These are phyloP conservation scores for Fissipunctia ypsillon DNA, from an alignment of 2,888 invertebrate genomes.

Conservation along the genomic window DNA sequence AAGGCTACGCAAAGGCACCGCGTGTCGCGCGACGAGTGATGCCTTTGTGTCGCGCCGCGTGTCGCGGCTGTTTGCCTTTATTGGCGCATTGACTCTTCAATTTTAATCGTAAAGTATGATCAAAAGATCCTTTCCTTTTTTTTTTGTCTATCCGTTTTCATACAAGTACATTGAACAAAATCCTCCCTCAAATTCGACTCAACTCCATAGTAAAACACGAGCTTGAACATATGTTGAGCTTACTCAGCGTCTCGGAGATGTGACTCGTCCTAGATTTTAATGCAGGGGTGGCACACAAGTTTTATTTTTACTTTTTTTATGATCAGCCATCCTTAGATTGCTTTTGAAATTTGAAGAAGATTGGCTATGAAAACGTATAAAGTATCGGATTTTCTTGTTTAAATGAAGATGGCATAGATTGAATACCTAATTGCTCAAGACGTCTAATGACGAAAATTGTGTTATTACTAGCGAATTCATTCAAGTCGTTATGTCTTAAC, in stretches of 20 bases:
- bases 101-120: too few relatives aligned
- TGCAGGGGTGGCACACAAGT: slow-evolving; percentile 14
- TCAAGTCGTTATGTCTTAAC: neutral
- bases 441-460: neutral
- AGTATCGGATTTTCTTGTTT: neutral
- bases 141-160: too few relatives aligned
- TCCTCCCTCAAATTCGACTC: slow-evolving; percentile 13
- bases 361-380: neutral
- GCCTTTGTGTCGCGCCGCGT: too few relatives aligned
- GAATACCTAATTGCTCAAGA: neutral
- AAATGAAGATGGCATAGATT: too few relatives aligned
- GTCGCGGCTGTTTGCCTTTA: too few relatives aligned
- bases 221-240: slow-evolving; percentile 30
- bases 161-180: slow-evolving; percentile 5
- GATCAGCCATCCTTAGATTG: slow-evolving; percentile 7
- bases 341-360: too few relatives aligned
- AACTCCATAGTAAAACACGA: slow-evolving; percentile 16
- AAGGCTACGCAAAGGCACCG: too few relatives aligned
- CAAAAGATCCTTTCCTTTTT: too few relatives aligned
- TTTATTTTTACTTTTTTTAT: neutral
- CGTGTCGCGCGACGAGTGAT: too few relatives aligned
- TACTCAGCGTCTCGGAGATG: slow-evolving; percentile 23
- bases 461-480: neutral
- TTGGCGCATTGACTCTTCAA: too few relatives aligned
- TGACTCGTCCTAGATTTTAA: slow-evolving; percentile 33